Evolutionary conservation across 2,797 vertebrate genomes (phyloP).

Genomic region (Alcedo atthis): DNA sequence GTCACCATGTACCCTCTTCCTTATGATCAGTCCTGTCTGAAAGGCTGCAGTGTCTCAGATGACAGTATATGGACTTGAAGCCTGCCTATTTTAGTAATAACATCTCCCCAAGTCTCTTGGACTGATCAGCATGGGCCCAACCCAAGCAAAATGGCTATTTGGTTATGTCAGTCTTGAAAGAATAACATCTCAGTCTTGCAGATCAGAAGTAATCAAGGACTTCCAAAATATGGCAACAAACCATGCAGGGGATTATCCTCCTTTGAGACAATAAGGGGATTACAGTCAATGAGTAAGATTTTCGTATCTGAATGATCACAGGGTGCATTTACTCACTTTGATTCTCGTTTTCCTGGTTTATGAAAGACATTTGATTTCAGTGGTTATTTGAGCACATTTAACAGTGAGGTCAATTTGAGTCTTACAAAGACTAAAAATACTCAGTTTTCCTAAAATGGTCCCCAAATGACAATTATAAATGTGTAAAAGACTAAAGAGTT

Average conservation of each 20-base stretch:
- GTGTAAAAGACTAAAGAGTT: neutral
- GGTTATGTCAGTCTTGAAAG: fast-evolving
- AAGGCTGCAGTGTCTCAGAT: neutral
- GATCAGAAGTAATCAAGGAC: neutral
- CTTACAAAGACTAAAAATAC: neutral
- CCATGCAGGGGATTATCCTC: neutral
- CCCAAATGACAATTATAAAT: neutral
- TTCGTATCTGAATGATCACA: neutral
- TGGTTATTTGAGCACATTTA: neutral
- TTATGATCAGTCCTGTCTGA: neutral
- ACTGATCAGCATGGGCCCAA: neutral
- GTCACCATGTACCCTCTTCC: neutral
- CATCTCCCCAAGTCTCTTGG: neutral
- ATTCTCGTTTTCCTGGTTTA: neutral
- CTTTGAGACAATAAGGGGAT: neutral
- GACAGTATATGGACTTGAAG: neutral
- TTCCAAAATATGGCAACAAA: neutral
- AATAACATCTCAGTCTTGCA: neutral
- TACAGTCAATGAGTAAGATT: neutral
- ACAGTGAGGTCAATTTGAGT: neutral
- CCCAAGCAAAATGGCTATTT: neutral
- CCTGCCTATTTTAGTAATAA: neutral
- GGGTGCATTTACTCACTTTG: neutral
- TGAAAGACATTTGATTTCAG: neutral
- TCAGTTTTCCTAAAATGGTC: neutral